These are phyloP conservation scores for Zaprionus inermis DNA, from an alignment of 1,140 invertebrate genomes.

Conservation along the genomic window DNA sequence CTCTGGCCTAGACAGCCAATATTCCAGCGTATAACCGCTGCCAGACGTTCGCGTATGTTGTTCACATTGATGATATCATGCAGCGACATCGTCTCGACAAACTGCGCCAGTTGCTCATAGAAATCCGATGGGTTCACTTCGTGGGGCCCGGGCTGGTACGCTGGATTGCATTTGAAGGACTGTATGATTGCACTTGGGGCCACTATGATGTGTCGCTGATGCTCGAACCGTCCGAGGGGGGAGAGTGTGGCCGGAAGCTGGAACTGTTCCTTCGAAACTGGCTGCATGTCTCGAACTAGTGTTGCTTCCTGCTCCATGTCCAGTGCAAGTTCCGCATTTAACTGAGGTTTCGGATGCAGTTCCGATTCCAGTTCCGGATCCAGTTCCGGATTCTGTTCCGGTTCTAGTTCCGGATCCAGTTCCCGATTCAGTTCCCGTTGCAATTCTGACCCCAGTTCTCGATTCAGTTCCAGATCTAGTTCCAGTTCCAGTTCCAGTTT, in stretches of 20 bases:
- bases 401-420: too few relatives aligned
- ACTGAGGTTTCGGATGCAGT: too few relatives aligned
- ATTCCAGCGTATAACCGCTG: background rate
- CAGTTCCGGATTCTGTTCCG: too few relatives aligned
- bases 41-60: background rate
- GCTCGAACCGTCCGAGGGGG: constrained; percentile 18
- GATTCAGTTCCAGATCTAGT: too few relatives aligned
- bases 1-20: background rate
- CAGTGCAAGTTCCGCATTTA: too few relatives aligned
- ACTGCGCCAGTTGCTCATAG: constrained; percentile 55
- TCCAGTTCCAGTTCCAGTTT: too few relatives aligned
- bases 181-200: constrained; percentile 42
- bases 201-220: constrained; percentile 42
- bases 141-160: constrained; percentile 8
- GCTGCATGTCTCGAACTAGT: background rate
- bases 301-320: background rate
- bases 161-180: constrained; percentile 48
- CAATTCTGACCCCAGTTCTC: too few relatives aligned
- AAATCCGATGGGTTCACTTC: constrained; percentile 18
- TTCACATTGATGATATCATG: background rate
- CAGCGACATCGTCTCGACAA: constrained; percentile 34
- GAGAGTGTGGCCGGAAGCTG: background rate
- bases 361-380: too few relatives aligned
- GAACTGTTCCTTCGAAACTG: background rate
- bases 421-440: too few relatives aligned